Conservation (phyloP, 2,888 invertebrate genomes). For the Caenorhabditis panamensis region DNA sequence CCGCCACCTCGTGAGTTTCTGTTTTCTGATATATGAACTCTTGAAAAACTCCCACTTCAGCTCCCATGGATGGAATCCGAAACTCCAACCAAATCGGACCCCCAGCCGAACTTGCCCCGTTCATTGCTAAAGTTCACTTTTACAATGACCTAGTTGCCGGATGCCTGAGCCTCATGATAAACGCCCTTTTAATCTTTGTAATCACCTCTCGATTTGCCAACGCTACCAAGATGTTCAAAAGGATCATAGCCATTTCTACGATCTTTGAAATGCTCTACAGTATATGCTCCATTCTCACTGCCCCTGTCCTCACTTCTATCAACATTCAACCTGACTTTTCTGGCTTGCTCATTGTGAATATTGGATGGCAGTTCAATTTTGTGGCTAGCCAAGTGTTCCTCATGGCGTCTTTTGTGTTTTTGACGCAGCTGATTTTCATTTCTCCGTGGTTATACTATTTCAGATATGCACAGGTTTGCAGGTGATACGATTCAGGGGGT, state of each 20-base stretch:
- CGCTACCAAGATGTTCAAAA: conserved; percentile 28
- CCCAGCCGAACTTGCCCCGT: conserved; percentile 29
- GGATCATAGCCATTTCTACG: conserved; percentile 14
- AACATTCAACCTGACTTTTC: conserved; percentile 13
- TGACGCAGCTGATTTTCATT: conserved; percentile 39
- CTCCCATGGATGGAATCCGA: conserved; percentile 16
- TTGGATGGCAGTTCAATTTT: conserved; percentile 48
- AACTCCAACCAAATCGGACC: conserved; percentile 37
- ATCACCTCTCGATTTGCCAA: conserved; percentile 16
- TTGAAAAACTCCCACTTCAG: no score
- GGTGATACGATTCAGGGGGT: no score
- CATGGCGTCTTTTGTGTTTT: conserved; percentile 20
- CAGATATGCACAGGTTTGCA: conserved; percentile 46
- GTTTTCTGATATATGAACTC: background rate
- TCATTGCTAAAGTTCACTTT: conserved; percentile 35
- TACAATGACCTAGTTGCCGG: conserved; percentile 42
- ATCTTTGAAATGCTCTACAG: conserved; percentile 34
- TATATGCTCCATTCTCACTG: conserved; percentile 30
- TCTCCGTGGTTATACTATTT: conserved; percentile 43
- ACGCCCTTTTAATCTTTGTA: conserved; percentile 32
- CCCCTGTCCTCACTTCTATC: conserved; percentile 36
- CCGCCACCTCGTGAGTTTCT: conserved; percentile 26
- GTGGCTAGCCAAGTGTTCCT: conserved; percentile 23
- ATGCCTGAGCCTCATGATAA: conserved; percentile 26
- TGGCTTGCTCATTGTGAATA: conserved; percentile 37